These are phyloP conservation scores for Hydraecia micacea DNA, from an alignment of 2,888 invertebrate species.

Conservation along the genomic window DNA sequence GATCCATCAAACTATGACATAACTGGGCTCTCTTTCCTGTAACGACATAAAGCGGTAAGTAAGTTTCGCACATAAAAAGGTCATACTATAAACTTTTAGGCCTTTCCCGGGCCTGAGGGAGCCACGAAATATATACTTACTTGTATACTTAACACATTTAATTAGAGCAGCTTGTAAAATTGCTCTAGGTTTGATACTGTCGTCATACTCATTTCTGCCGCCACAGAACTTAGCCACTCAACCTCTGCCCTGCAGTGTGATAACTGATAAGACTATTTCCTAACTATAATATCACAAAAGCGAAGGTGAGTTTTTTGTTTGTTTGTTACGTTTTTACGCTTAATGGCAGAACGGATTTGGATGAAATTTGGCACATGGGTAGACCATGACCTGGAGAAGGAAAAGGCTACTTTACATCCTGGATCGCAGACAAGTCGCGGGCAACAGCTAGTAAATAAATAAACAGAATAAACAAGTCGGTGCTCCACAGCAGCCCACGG, in stretches of 20 bases:
- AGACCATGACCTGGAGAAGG: not conserved
- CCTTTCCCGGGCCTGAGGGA: not conserved
- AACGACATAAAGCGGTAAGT: conserved; percentile 11
- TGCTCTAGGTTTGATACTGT: not conserved
- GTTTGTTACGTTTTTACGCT: not conserved
- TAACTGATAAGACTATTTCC: not conserved
- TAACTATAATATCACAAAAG: not conserved
- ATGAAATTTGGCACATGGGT: not conserved
- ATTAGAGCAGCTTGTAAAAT: not conserved
- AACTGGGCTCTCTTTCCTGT: conserved; percentile 15
- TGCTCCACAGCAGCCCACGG: too few species aligned
- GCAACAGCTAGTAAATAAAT: not conserved
- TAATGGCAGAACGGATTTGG: not conserved
- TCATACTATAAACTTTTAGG: not conserved
- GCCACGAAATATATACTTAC: not conserved
- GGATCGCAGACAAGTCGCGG: not conserved
- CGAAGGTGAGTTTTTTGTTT: not conserved
- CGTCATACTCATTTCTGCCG: too few species aligned
- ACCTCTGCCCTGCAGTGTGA: too few species aligned
- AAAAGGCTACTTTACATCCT: not conserved
- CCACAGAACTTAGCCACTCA: not conserved
- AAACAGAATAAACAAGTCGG: not conserved
- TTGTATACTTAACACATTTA: not conserved
- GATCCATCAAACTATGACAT: conserved; percentile 51
- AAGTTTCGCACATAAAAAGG: conserved; percentile 26